Conservation (phyloP, 2,113 vertebrate species). For the Numida meleagris region DNA sequence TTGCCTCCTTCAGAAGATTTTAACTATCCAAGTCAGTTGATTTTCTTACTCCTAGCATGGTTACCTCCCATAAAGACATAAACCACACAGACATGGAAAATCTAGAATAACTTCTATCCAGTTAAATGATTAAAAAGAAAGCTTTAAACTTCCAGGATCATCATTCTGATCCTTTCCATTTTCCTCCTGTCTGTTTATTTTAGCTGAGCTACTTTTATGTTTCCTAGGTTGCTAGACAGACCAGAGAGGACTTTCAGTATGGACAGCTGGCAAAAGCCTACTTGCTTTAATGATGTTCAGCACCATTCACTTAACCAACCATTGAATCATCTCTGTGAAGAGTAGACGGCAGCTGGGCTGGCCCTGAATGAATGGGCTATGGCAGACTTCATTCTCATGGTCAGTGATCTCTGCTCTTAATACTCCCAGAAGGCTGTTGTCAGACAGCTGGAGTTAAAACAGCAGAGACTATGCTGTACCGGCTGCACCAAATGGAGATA, state of each 20-base stretch:
- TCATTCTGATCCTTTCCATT: not conserved
- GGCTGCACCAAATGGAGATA: not conserved
- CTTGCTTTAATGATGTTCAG: not conserved
- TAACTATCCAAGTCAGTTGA: not conserved
- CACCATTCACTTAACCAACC: not conserved
- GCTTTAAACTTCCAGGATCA: not conserved
- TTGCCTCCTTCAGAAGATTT: not conserved
- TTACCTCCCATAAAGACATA: not conserved
- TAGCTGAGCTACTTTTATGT: not conserved
- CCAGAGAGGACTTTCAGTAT: not conserved
- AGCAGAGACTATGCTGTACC: not conserved
- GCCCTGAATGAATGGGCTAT: not conserved
- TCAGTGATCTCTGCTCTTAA: not conserved
- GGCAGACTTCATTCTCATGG: not conserved
- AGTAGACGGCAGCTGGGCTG: not conserved
- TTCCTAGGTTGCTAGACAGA: not conserved
- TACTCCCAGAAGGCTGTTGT: not conserved
- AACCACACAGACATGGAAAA: not conserved
- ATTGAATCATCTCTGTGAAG: not conserved
- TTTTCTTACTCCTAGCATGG: not conserved
- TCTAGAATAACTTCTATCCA: not conserved
- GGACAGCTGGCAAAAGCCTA: not conserved
- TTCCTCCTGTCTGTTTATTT: rapidly evolving
- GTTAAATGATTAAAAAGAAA: not conserved
- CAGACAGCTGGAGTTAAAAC: not conserved